Evolutionary conservation across 2,888 invertebrate species (phyloP), one percentile per base, ranked within the genome.

Genomic region (Schrankia costaestrigalis): DNA sequence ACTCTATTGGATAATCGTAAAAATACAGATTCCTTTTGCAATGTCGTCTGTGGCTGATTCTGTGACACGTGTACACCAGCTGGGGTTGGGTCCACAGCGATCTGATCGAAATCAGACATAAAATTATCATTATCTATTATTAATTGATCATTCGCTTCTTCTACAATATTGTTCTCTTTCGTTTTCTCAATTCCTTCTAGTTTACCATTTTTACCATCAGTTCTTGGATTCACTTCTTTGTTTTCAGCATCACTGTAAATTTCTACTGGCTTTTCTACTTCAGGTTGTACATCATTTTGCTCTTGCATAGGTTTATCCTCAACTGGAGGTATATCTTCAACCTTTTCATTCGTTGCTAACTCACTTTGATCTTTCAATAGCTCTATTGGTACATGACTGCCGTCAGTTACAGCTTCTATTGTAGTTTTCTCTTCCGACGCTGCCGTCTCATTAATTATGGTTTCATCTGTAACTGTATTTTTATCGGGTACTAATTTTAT

Each of bases 11-110:
- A 97, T 38, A 99, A 90, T 52, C 98, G 90, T 69, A 99, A 91
- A 74, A 99, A 97, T n/a, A 98, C 96, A 5, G 97, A 97, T 78
- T 98, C 98, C 61, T 97, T 97, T 66, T 95, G 95, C 38, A 88
- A 71, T 11, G 78, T 75, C 14, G 69, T 60, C 47, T 77, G 81
- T 7, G 66, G 75, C 47, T 72, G 82, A 37, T 79, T 77, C 35
- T 83, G 79, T 14, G 66, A 40, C 1, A 65, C 46, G 1, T 55
- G 70, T 8, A 63, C 32, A 6, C 84, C 87, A 13, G 86, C 67
- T 0, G 85, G 84, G 9, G 78, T 71, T 2, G 85, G 86, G 19
- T 84, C 84, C 23, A 81, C 79, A 8, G 82, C 81, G 33, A 89
- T 89, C 46, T 86, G 89, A 35, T 89, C 90, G 8, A 90, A 67